These are phyloP conservation scores for Morone chrysops DNA, from an alignment of 2,113 vertebrate genomes.

Conservation along the genomic window DNA sequence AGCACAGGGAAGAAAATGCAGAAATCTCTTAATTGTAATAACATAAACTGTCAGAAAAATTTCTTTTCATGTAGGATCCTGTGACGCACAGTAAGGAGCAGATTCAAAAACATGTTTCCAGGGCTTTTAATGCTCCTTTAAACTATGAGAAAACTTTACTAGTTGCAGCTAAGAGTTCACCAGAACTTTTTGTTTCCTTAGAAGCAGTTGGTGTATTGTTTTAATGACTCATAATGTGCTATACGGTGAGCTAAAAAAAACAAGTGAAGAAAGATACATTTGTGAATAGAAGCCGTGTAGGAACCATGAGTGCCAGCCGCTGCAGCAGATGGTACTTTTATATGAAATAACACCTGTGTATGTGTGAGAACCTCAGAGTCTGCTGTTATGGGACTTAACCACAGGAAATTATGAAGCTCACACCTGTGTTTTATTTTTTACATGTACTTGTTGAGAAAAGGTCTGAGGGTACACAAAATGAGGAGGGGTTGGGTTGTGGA, in stretches of 20 bases:
- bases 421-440: slow-evolving; percentile 12
- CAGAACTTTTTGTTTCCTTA: background rate
- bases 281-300: slow-evolving; percentile 16
- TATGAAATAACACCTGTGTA: slow-evolving; percentile 9
- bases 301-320: slow-evolving; percentile 14
- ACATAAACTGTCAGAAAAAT: background rate
- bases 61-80: background rate
- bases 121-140: background rate
- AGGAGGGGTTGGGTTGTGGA: background rate
- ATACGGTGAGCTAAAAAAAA: background rate
- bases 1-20: background rate
- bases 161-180: background rate
- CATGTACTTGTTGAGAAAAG: background rate
- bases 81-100: background rate
- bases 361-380: background rate
- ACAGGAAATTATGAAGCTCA: slow-evolving; percentile 7
- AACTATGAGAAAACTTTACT: background rate
- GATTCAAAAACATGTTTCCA: background rate
- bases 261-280: background rate
- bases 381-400: slow-evolving; percentile 25
- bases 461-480: background rate
- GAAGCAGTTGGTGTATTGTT: background rate
- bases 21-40: background rate
- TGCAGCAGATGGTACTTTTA: slow-evolving; percentile 9
- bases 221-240: slow-evolving; percentile 18